Evolutionary conservation across 2,797 vertebrate genomes (phyloP).

Genomic region (Acanthornis magna): DNA sequence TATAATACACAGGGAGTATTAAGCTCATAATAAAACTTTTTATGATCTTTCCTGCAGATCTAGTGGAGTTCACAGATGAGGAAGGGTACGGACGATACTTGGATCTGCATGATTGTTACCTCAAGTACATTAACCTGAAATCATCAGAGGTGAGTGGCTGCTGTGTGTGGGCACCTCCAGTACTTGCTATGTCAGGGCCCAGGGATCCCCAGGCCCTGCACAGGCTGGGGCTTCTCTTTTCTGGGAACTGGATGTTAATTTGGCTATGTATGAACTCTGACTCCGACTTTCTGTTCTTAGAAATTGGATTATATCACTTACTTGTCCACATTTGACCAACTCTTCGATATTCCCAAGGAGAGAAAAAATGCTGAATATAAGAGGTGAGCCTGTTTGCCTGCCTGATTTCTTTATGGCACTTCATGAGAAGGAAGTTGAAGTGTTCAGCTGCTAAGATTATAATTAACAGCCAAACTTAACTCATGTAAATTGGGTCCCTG

Average conservation of each 20-base stretch:
- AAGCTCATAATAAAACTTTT: background rate
- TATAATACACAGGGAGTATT: background rate
- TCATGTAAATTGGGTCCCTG: background rate
- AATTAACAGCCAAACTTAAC: background rate
- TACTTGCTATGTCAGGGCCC: background rate
- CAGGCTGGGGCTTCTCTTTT: background rate
- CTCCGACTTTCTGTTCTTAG: constrained; percentile 65
- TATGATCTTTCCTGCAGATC: constrained; percentile 72
- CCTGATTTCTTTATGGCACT: background rate
- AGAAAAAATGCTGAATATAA: constrained; percentile 96
- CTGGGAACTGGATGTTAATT: background rate
- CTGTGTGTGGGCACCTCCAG: background rate
- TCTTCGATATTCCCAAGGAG: constrained; percentile 97
- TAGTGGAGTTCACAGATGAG: constrained; percentile 97
- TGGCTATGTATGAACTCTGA: background rate
- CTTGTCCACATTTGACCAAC: constrained; percentile 94
- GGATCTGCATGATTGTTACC: constrained; percentile 96
- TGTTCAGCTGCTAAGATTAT: background rate
- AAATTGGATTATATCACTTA: constrained; percentile 96
- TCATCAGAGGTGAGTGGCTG: constrained; percentile 81
- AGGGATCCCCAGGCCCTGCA: background rate
- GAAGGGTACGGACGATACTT: constrained; percentile 96
- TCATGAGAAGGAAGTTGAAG: background rate
- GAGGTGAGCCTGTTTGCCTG: constrained; percentile 76
- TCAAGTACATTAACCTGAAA: constrained; percentile 97